Base-by-base conservation (phyloP, 2,888 invertebrate genomes). In the Cephus rjabovi region DNA sequence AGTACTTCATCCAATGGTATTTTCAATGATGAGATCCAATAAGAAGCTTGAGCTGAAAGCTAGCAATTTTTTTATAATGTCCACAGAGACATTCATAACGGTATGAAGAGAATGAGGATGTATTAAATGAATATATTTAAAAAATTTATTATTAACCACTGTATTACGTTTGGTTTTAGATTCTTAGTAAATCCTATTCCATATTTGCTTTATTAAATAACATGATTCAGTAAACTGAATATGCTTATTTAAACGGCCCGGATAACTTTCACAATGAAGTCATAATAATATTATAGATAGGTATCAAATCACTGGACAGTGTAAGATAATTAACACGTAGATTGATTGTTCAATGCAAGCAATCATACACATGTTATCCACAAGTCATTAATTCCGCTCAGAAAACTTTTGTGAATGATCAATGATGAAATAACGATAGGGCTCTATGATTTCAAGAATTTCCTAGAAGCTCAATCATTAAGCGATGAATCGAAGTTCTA, bases 151-250 rank as follows among this genome's bases (percentile, higher is more conserved):
- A 56, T 56, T 56, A 56, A 23, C 6, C 6, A 37, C 11, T 12
- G 40, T 74, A 74, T 34, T 35, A 31, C 34, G 11, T 74, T 80
- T 77, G 34, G 30, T 68, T 74, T 23, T 77, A 88, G 88, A 87
- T 89, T 69, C 76, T 89, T 56, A 76, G 80, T 33, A 82, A 83
- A 31, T 86, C 88, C 11, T 88, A 88, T 70, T 88, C 88, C 33
- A 82, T 87, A 75, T 88, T 86, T 76, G 80, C 87, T 37, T 80
- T 89, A 75, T 75, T 86, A 33, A 78, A 76, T 69, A 77, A 75
- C 23, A 56, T 56, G 56, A 23, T 56, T 56, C 23, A 56, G 56
- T 56, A 56, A 56, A 56, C 23, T 23, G 15, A 23, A 23, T 56
- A 23, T 15, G 23, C 23, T 23, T 23, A 56, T 56, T 56, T 56